These are phyloP conservation scores for Apeltes quadracus DNA, from an alignment of 2,113 vertebrate genomes.

Conservation along the genomic window DNA sequence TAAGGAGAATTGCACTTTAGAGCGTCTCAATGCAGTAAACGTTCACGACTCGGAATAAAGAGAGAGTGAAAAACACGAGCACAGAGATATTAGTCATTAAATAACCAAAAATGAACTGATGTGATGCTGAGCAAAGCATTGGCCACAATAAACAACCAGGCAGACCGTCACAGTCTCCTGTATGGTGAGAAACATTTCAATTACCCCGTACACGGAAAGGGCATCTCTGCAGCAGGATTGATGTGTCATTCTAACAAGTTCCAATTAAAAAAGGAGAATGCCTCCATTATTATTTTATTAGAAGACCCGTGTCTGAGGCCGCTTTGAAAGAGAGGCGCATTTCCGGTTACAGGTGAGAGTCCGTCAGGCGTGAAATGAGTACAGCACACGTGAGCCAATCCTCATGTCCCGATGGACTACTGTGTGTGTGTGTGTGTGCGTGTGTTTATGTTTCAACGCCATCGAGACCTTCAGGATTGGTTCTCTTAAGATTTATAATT, in stretches of 20 bases:
- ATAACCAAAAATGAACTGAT: constrained; percentile 17
- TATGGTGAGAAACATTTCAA: constrained; percentile 73
- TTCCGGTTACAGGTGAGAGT: constrained; percentile 77
- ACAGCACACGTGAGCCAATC: constrained; percentile 78
- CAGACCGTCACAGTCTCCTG: constrained; percentile 30
- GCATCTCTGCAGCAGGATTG: constrained; percentile 77
- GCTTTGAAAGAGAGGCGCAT: constrained; percentile 61
- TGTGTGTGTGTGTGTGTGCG: constrained; percentile 11
- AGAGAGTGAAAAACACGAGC: constrained; percentile 34
- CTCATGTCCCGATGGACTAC: constrained; percentile 72
- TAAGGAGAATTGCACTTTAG: constrained; percentile 42
- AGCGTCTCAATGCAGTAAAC: constrained; percentile 1
- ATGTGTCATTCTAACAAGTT: constrained; percentile 83
- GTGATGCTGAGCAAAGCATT: constrained; percentile 31
- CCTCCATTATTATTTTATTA: constrained; percentile 81
- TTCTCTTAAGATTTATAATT: constrained; percentile 25
- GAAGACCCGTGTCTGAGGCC: constrained; percentile 59
- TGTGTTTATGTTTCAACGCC: constrained; percentile 44
- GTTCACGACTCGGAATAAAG: constrained; percentile 26
- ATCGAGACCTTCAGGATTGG: constrained; percentile 42
- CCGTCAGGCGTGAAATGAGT: constrained; percentile 83
- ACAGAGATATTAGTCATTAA: constrained; percentile 28
- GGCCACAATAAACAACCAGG: constrained; percentile 33
- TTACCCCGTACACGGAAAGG: constrained; percentile 81
- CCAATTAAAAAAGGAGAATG: constrained; percentile 83